Base-by-base conservation (phyloP, 2,888 invertebrate genomes). In the Aradus depressus region DNA sequence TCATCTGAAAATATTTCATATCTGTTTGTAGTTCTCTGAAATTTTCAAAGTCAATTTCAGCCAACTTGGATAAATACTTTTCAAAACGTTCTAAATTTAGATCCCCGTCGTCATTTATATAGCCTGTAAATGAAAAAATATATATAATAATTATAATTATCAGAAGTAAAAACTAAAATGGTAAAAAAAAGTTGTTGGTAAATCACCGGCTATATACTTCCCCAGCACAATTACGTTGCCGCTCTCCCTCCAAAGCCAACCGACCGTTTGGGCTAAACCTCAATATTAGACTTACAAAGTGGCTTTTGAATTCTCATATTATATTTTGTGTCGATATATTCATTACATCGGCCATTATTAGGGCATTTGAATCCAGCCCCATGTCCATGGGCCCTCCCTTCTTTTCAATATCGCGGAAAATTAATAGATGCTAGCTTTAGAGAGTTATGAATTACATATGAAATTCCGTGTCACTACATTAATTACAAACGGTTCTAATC, bases 41-140 rank as follows among this genome's bases (percentile, higher is more conserved):
- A 59, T 80, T 75, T 52, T 86, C 78, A 58, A 77, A 68, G 64
- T 90, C 90, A 57, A 84, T 75, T 53, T 77, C 74, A 38, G 82
- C 76, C 22, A 91, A 68, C 48, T 79, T 80, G 57, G 77, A 75
- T 77, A 91, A 79, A 64, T 88, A 96, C 60, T 76, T 77, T 66
- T 95, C 86, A 68, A 97, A 89, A 51, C 95, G 74, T 34, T 67
- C 68, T 55, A 97, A 71, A 66, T 92, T 86, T 48, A 97, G 68
- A 39, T 75, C 76, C 3, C 97, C 97, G 3, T 76, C 73, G 68
- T 95, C 92, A 68, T 97, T 96, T 56, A 97, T 82, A 64, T 96
- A 96, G 3, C 93, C 90, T 89, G 58, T 44, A 65, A 67, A 54
- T 52, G 53, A 51, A 54, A 39, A 51, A 26, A 31, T 14, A 39